Conservation (phyloP, 2,113 vertebrate species). For the Uria aalge region DNA sequence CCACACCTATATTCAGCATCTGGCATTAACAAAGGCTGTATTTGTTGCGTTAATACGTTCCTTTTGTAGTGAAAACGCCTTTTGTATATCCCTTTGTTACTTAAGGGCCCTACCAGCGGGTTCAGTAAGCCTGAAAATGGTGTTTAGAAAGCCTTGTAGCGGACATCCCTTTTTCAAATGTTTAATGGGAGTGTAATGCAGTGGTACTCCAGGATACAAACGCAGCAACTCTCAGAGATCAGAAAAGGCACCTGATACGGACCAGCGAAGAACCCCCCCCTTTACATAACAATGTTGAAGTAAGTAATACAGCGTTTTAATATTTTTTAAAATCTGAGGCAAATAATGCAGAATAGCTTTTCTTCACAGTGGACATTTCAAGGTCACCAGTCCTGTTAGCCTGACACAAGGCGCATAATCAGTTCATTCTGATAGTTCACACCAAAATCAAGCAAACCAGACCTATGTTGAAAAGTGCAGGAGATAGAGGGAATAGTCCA, state of each 20-base stretch:
- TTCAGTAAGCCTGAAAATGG: neutral
- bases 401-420: neutral
- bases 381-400: neutral
- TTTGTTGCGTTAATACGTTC: neutral
- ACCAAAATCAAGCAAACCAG: neutral
- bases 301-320: neutral
- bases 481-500: neutral
- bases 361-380: neutral
- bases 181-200: neutral
- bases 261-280: neutral
- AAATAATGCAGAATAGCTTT: neutral
- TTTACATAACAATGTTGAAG: neutral
- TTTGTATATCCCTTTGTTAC: neutral
- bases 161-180: neutral
- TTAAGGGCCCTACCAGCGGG: neutral
- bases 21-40: neutral
- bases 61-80: neutral
- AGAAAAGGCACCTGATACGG: neutral
- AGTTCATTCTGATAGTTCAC: neutral
- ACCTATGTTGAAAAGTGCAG: neutral
- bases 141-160: neutral
- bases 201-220: neutral
- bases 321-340: neutral
- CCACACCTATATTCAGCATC: neutral
- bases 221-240: neutral